Conservation (phyloP, 2,797 vertebrate species). For the Chelonia mydas region DNA sequence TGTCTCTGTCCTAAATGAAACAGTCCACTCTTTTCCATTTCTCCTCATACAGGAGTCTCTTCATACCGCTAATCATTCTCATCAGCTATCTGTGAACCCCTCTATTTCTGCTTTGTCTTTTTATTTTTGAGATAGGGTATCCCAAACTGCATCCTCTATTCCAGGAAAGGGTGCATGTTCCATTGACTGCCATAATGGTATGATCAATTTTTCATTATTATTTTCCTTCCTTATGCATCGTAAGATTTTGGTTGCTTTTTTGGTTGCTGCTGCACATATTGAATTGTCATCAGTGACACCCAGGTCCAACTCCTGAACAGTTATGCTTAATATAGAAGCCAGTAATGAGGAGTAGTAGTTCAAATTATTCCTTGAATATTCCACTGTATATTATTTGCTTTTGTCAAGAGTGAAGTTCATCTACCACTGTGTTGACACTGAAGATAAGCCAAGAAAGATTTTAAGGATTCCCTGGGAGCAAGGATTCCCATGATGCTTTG, state of each 20-base stretch:
- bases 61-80: background rate
- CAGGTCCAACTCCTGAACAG: background rate
- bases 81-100: background rate
- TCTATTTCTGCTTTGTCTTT: background rate
- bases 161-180: background rate
- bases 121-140: background rate
- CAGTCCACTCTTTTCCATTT: background rate
- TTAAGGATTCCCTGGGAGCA: background rate
- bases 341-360: background rate
- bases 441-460: background rate
- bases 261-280: background rate
- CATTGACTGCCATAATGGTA: rapidly evolving
- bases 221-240: background rate
- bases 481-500: background rate
- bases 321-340: background rate
- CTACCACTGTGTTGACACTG: background rate
- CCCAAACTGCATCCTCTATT: background rate
- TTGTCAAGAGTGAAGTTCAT: background rate
- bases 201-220: background rate
- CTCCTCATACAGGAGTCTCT: background rate
- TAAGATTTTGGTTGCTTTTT: background rate
- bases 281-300: background rate
- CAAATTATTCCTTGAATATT: background rate
- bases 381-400: background rate
- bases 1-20: background rate